Conservation (phyloP, 37 sponge, comb jelly and placozoan species). For the Aphrocallistes beatrix region DNA sequence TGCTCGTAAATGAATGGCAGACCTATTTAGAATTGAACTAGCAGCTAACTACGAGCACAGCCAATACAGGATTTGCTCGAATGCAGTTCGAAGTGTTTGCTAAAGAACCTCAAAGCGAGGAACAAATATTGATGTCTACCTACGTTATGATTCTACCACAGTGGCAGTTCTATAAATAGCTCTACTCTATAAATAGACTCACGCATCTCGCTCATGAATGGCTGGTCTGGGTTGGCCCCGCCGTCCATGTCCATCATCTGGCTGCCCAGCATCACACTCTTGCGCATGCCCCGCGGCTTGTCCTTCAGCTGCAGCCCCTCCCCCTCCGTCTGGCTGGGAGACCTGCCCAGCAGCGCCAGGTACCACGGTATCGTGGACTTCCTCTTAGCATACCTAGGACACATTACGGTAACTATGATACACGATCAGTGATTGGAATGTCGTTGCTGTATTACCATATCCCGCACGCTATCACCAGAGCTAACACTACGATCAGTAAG, state of each 20-base stretch:
- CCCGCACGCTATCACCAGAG: not conserved
- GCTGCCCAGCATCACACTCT: not conserved
- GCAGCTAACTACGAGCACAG: no score
- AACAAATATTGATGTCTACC: no score
- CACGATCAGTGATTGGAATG: not conserved
- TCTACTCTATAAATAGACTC: no score
- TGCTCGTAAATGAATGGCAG: no score
- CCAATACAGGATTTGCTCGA: no score
- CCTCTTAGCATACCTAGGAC: not conserved
- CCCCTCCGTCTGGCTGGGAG: not conserved
- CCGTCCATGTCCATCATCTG: not conserved
- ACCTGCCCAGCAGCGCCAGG: not conserved
- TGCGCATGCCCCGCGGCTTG: not conserved
- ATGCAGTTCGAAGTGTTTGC: no score
- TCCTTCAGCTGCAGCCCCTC: not conserved
- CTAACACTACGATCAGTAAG: not conserved
- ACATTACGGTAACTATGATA: not conserved
- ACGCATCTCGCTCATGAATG: not conserved
- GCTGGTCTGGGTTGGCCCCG: not conserved
- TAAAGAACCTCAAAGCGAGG: no score
- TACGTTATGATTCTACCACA: no score
- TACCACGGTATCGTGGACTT: slow-evolving; percentile 9
- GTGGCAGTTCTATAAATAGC: no score
- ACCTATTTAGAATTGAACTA: no score
- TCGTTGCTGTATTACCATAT: not conserved